Evolutionary conservation across 1,140 invertebrate species (phyloP).

Genomic region (Campodea augens): DNA sequence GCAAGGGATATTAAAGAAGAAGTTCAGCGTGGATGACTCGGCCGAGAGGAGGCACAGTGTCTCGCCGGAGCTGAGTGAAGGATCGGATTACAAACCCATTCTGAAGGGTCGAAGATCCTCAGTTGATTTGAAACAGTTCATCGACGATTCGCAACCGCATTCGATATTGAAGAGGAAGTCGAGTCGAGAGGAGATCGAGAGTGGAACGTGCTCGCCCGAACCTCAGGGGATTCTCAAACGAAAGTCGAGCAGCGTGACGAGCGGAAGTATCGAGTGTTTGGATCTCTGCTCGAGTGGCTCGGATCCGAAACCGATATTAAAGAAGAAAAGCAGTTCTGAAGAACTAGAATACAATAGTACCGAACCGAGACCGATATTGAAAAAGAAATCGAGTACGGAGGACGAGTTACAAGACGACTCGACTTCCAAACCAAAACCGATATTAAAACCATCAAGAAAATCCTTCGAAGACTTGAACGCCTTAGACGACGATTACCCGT

Average conservation of each 20-base stretch:
- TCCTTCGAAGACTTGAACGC: slow-evolving; percentile 35
- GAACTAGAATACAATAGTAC: slow-evolving; percentile 25
- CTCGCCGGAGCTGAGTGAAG: slow-evolving; percentile 40
- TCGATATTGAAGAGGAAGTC: slow-evolving; percentile 46
- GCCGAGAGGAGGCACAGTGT: slow-evolving; percentile 38
- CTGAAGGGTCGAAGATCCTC: slow-evolving; percentile 46
- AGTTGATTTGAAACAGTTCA: slow-evolving; percentile 39
- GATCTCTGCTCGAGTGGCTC: slow-evolving; percentile 29
- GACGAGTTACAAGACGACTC: slow-evolving; percentile 51
- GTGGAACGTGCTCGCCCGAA: slow-evolving; percentile 24
- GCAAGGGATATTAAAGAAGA: slow-evolving; percentile 59
- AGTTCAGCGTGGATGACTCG: slow-evolving; percentile 53
- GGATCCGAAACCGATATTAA: slow-evolving; percentile 53
- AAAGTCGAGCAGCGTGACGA: slow-evolving; percentile 31
- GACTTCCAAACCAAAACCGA: slow-evolving; percentile 52
- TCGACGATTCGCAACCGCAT: slow-evolving; percentile 34
- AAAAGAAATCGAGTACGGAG: slow-evolving; percentile 62
- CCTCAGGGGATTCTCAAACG: slow-evolving; percentile 17
- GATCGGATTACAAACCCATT: slow-evolving; percentile 38
- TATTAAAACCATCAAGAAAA: slow-evolving; percentile 50
- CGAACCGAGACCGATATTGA: slow-evolving; percentile 52
- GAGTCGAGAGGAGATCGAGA: slow-evolving; percentile 33
- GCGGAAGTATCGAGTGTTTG: slow-evolving; percentile 29
- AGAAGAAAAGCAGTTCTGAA: slow-evolving; percentile 41
- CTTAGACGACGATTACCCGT: too few species aligned